Conservation (phyloP, 2,797 vertebrate species). For the Erpetoichthys calabaricus region DNA sequence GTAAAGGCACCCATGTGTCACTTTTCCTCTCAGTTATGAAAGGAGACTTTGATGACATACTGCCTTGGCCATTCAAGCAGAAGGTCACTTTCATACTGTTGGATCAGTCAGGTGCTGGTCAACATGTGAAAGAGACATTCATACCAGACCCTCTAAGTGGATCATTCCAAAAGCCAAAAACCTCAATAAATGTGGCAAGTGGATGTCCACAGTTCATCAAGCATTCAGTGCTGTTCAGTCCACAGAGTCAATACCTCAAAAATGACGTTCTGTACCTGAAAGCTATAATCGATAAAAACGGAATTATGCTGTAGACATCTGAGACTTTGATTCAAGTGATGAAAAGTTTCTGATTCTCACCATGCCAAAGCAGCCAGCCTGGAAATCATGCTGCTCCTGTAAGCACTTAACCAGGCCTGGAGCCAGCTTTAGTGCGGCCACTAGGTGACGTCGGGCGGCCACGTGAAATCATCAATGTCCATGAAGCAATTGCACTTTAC, state of each 20-base stretch:
- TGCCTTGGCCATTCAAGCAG: constrained; percentile 18
- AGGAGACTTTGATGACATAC: constrained; percentile 15
- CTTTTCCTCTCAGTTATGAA: constrained; percentile 14
- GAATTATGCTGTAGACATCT: no score
- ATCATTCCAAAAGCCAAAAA: constrained; percentile 17
- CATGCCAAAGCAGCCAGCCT: no score
- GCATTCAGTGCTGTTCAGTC: constrained; percentile 2
- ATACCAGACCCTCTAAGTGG: constrained; percentile 12
- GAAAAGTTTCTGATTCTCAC: no score
- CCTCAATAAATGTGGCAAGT: constrained; percentile 15
- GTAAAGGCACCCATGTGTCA: constrained; percentile 11
- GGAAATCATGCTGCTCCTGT: no score
- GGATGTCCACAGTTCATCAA: constrained; percentile 16
- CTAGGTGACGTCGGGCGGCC: no score
- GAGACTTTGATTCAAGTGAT: no score
- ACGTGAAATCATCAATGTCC: no score
- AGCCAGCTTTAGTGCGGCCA: no score
- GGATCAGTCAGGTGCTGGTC: not conserved
- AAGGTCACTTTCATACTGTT: constrained; percentile 16
- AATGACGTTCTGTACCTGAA: constrained; percentile 7
- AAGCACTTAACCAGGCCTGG: no score
- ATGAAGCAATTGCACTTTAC: no score
- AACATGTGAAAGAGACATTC: constrained; percentile 9
- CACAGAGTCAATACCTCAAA: constrained; percentile 4
- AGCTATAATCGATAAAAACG: no score